Percentiles rank a stretch among this genome's conserved stretches.
Evolutionary conservation across 2,113 vertebrate species (phyloP).

Genomic region (Glaucomys volans): DNA sequence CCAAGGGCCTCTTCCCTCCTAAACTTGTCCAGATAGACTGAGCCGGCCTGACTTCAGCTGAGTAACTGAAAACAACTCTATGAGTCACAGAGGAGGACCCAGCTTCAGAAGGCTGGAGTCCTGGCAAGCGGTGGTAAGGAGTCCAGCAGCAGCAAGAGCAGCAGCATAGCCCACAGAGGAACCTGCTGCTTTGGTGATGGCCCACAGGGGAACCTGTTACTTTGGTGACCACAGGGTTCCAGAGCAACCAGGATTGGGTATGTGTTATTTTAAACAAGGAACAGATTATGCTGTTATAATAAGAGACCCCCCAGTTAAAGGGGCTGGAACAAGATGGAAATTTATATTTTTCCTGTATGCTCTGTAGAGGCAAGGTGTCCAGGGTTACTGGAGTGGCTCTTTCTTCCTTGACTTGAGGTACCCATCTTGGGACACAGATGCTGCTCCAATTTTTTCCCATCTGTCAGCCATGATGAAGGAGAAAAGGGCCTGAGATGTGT

Average conservation of each 20-base stretch:
- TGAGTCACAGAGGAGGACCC: neutral
- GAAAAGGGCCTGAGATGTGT: neutral
- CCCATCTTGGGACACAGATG: neutral
- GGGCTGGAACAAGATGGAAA: neutral
- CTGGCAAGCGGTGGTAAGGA: neutral
- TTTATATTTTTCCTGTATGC: neutral
- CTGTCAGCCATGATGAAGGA: neutral
- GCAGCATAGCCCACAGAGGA: neutral
- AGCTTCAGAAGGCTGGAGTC: neutral
- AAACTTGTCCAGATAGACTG: neutral
- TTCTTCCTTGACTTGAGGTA: neutral
- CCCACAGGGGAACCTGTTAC: neutral
- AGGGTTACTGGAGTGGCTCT: neutral
- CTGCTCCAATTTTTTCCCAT: neutral
- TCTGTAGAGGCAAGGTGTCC: neutral
- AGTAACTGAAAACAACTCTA: neutral
- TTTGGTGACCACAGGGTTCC: neutral
- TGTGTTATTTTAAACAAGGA: neutral
- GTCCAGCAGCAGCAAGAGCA: neutral
- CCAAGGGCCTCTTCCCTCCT: neutral
- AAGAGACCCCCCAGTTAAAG: neutral
- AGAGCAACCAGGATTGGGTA: neutral
- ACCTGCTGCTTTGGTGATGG: neutral
- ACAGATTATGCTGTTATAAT: neutral
- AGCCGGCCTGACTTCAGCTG: neutral